Base-by-base conservation (phyloP, 1,140 invertebrate species). In the Arion vulgaris region DNA sequence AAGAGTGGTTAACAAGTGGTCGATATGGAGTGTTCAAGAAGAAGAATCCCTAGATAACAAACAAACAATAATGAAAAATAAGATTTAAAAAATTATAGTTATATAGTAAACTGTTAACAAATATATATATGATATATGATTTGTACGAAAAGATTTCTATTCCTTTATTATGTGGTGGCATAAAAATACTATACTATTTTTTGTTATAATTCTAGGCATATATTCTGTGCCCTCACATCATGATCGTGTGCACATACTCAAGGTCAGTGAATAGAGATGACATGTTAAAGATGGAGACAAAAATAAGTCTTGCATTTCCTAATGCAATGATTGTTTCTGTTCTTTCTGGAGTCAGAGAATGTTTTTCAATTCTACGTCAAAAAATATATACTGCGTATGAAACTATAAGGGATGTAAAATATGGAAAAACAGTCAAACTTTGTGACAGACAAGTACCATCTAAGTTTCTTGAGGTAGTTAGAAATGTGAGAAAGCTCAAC, bases 151-250 rank as follows among this genome's bases (percentile, higher is more conserved):
- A n/a, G n/a, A n/a, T n/a, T n/a, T n/a, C n/a, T n/a, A n/a, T n/a
- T n/a, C n/a, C n/a, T n/a, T n/a, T n/a, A n/a, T n/a, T n/a, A n/a
- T n/a, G n/a, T n/a, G n/a, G n/a, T n/a, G n/a, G n/a, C n/a, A n/a
- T n/a, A n/a, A n/a, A n/a, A n/a, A n/a, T n/a, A n/a, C n/a, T n/a
- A n/a, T n/a, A n/a, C n/a, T n/a, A n/a, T n/a, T n/a, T n/a, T n/a
- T n/a, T n/a, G n/a, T n/a, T n/a, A n/a, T n/a, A n/a, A 7, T 53
- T 79, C 26, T 41, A 80, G 78, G 62, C 78, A 32, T 49, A 66
- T 71, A 38, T 80, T 39, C 9, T 49, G 2, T 38, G 32, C 11
- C 78, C 62, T 23, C n/a, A 49, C 15, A 80, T 80, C 9, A 45
- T 80, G 26, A 32, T 80, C 71, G 62, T 71, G 11, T 80, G 9